Conservation (phyloP, 37 sponge, comb jelly and placozoan genomes). For the Crambe crambe region DNA sequence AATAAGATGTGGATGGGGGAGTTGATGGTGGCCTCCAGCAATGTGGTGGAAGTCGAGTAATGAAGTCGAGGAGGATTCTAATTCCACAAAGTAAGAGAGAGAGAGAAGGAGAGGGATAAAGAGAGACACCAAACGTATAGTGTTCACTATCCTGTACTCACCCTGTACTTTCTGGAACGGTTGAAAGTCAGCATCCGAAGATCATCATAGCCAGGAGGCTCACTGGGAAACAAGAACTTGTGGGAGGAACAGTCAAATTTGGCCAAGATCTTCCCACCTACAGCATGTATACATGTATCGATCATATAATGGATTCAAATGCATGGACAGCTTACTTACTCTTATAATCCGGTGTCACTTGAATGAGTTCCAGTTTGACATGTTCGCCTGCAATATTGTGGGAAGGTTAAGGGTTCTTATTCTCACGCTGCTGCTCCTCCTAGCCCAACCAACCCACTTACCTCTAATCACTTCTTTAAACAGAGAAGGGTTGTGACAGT, state of each 20-base stretch:
- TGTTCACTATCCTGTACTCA: neutral
- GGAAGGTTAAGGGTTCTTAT: neutral
- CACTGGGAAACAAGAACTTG: slow-evolving; percentile 71
- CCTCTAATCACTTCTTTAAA: slow-evolving; percentile 74
- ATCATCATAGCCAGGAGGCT: neutral
- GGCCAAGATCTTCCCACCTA: slow-evolving; percentile 82
- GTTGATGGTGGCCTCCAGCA: slow-evolving; percentile 47
- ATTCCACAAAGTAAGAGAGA: neutral
- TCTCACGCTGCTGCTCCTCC: no score
- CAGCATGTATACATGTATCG: no score
- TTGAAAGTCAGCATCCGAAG: slow-evolving; percentile 25
- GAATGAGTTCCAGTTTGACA: slow-evolving; percentile 76
- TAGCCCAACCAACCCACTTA: no score
- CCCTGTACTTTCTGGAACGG: slow-evolving; percentile 58
- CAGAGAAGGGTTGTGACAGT: slow-evolving; percentile 64
- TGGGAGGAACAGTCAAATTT: slow-evolving; percentile 55
- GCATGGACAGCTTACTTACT: slow-evolving; percentile 24
- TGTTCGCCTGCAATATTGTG: slow-evolving; percentile 63
- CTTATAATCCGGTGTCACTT: slow-evolving; percentile 54
- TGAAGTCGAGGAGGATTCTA: slow-evolving; percentile 54
- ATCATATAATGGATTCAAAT: neutral
- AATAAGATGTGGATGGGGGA: slow-evolving; percentile 56
- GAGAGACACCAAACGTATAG: neutral
- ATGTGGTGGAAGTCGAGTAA: slow-evolving; percentile 43
- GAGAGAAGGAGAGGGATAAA: neutral